Base-by-base conservation (phyloP, 2,797 vertebrate species). In the Microctenopoma lineatum region DNA sequence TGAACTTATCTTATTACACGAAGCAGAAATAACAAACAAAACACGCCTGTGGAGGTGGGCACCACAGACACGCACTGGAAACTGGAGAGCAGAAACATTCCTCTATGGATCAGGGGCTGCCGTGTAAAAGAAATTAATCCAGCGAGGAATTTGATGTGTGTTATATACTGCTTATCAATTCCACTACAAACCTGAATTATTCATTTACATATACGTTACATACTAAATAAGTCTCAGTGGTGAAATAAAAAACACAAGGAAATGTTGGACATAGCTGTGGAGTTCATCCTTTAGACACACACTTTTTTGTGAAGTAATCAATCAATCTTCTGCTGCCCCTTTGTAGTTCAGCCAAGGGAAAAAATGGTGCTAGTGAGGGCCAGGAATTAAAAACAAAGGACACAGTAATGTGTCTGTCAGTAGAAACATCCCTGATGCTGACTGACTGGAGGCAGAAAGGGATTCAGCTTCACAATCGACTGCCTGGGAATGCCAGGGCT, bases 401-500 rank as follows among this genome's bases (percentile, higher is more conserved):
- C 51, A 59, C 45, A 61, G 71, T 72, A 56, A 64, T 59, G 66
- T 68, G 78, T 87, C 89, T 87, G 86, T 89, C 85, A 85, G 77
- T 83, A 48, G 67, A 67, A 68, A 80, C 85, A 72, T 84, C 77
- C 60, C 46, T 56, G 73, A 87, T 72, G 82, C 73, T 88, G 87
- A 92, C 74, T 87, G 87, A 90, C 64, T 83, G 61, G 44, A 86
- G 57, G 80, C 78, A 89, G 84, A 88, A 59, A 41, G 77, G 74
- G 77, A 81, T 74, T 84, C 67, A 62, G 58, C 80, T 86, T 62
- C 74, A 81, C 85, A 88, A 90, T 90, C 86, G 88, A 77, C 65
- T 68, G 73, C 60, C 70, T 70, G 86, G 83, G 84, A 90, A 83
- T 84, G 81, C 79, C 57, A 27, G 11, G 59, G 66, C 77, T 72